Percentiles rank a stretch among this genome's conserved stretches.
phyloP scores from a whole-genome alignment of 1,140 invertebrate species.

The Sitobion miscanthi region DNA sequence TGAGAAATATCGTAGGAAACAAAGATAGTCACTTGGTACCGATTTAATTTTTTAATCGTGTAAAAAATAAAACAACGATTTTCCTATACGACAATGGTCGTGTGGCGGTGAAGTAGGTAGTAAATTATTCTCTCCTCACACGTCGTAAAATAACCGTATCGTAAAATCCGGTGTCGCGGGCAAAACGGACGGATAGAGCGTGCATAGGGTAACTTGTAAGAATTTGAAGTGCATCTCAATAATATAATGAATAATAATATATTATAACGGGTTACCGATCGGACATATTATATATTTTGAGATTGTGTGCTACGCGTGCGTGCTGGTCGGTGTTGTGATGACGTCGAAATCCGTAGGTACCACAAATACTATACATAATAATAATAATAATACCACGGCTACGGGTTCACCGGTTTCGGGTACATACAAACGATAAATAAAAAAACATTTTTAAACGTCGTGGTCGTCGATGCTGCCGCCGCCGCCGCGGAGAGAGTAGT shows the following conservation, averaged over 20 bases:
- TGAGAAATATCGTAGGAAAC: not conserved
- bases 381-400: not conserved
- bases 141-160: slow-evolving; percentile 4
- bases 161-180: not conserved
- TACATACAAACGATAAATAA: slow-evolving; percentile 9
- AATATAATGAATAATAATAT: slow-evolving; percentile 12
- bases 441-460: not conserved
- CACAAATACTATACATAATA: not conserved
- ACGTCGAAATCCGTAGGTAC: not conserved
- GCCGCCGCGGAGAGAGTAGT: slow-evolving; percentile 45
- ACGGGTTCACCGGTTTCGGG: not conserved
- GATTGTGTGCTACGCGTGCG: not conserved
- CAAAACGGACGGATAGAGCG: not conserved
- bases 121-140: slow-evolving; percentile 22
- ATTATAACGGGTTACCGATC: not conserved
- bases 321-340: not conserved
- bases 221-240: not conserved
- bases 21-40: not conserved
- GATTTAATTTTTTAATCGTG: not conserved
- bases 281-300: not conserved
- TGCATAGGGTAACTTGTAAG: not conserved
- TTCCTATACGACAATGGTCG: not conserved
- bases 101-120: not conserved
- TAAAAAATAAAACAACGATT: slow-evolving; percentile 5
- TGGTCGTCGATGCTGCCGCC: not conserved